These are phyloP conservation scores for Zosterops lateralis DNA, from an alignment of 2,113 vertebrate genomes.

Conservation along the genomic window DNA sequence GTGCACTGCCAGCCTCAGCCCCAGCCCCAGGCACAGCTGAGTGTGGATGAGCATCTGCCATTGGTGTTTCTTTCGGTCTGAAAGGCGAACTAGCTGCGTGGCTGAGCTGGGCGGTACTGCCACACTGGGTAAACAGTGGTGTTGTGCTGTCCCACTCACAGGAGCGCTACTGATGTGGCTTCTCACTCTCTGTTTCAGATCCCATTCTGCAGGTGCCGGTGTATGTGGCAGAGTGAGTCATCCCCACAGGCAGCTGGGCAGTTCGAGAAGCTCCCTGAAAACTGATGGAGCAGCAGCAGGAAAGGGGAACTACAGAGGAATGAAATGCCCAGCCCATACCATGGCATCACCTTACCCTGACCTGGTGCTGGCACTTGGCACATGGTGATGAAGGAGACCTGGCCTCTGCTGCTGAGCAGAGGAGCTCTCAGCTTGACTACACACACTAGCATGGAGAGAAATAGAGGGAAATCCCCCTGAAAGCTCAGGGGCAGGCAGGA, in stretches of 20 bases:
- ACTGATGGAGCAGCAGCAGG: neutral
- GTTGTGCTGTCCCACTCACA: neutral
- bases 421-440: neutral
- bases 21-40: neutral
- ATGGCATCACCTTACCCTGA: neutral
- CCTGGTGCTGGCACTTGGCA: no score
- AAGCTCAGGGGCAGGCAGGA: neutral
- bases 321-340: neutral
- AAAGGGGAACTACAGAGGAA: neutral
- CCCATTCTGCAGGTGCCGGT: slow-evolving; percentile 90
- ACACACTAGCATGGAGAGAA: neutral
- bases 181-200: slow-evolving; percentile 76
- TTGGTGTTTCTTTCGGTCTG: neutral
- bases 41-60: fast-evolving
- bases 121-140: neutral
- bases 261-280: neutral
- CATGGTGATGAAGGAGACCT: neutral
- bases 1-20: fast-evolving
- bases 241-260: neutral
- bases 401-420: neutral
- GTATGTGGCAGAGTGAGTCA: slow-evolving; percentile 87
- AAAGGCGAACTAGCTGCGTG: neutral
- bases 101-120: neutral
- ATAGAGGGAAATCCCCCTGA: neutral
- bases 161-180: neutral